Base-by-base conservation (phyloP, 2,113 vertebrate species). In the Urocitellus parryii region DNA sequence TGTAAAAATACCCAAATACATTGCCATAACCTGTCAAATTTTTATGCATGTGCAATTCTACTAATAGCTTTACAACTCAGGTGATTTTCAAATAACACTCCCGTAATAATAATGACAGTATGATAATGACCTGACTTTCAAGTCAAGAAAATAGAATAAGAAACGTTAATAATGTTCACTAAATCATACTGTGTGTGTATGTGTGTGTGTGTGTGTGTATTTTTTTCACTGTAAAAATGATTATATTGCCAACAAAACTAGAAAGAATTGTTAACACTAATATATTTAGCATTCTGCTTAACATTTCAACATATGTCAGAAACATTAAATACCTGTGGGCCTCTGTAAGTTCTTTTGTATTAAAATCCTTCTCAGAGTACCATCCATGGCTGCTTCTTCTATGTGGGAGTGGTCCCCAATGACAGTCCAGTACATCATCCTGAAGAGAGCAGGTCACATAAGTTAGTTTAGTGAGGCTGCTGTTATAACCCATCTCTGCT, bases 381-480 rank as follows among this genome's bases (percentile, higher is more conserved):
- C 99, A 61, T 99, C 99, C 99, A 99, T 99, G 45, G 99, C 99
- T 0, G 99, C 99, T 82, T 99, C 99, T 94, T 99, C 99, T 91
- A 99, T 99, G 84, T 99, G 99, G 63, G 99, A 99, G 89, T 99
- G 99, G 95, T 99, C 99, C 9, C 99, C 99, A 91, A 99, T 98
- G 42, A 99, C 99, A 34, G 99, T 99, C 99, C 99, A 99, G 96
- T 99, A 99, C 99, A 99, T 99, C 99, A 99, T 99, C 95, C 99
- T 99, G 97, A 68, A 95, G 95, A 90, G 2, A 70, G 56, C 0
- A 73, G 2, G 34, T 42, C 42, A 92, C 51, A 18, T 7, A 48
- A 9, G 14, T 97, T 88, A 97, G 58, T 20, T 22, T 45, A 6
- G 4, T n/a, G 6, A 56, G 22, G 13, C 3, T 90, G 14, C 39